Conservation (phyloP, 2,797 vertebrate genomes). For the Epinephelus malabaricus region DNA sequence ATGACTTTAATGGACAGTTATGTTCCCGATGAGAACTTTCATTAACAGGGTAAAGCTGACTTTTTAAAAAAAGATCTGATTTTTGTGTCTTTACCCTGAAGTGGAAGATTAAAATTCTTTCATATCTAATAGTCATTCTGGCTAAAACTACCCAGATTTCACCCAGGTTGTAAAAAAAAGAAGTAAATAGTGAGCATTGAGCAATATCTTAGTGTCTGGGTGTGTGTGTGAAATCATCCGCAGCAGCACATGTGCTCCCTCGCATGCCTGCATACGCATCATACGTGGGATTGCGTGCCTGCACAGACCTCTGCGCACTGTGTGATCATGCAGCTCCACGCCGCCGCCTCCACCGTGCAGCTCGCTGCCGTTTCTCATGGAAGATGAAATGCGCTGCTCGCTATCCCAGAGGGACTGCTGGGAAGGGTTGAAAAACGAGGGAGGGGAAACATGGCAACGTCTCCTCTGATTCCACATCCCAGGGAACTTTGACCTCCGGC, state of each 20-base stretch:
- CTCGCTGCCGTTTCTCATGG: conserved; percentile 74
- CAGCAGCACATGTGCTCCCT: conserved; percentile 48
- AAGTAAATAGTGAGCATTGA: conserved; percentile 7
- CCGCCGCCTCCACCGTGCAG: conserved; percentile 11
- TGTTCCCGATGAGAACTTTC: not conserved
- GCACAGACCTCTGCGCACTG: conserved; percentile 35
- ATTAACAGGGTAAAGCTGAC: not conserved
- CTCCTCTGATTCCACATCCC: conserved; percentile 80
- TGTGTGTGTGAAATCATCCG: conserved; percentile 44
- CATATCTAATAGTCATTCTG: not conserved
- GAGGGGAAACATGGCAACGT: conserved; percentile 73
- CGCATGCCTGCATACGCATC: conserved; percentile 26
- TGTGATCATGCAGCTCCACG: conserved; percentile 25
- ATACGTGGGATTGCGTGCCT: conserved; percentile 32
- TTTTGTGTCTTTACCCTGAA: not conserved
- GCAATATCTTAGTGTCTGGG: conserved; percentile 7
- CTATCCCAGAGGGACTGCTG: conserved; percentile 63
- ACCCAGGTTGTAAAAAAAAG: not conserved
- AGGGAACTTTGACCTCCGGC: conserved; percentile 79
- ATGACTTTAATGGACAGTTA: not conserved
- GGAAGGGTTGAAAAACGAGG: conserved; percentile 60
- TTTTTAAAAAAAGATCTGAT: not conserved
- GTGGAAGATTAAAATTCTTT: not conserved
- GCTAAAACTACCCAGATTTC: not conserved
- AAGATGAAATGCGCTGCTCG: conserved; percentile 71